Percentiles rank a stretch among this genome's conserved stretches.
Evolutionary conservation across 2,113 vertebrate genomes (phyloP).

Genomic region (Callithrix jacchus): DNA sequence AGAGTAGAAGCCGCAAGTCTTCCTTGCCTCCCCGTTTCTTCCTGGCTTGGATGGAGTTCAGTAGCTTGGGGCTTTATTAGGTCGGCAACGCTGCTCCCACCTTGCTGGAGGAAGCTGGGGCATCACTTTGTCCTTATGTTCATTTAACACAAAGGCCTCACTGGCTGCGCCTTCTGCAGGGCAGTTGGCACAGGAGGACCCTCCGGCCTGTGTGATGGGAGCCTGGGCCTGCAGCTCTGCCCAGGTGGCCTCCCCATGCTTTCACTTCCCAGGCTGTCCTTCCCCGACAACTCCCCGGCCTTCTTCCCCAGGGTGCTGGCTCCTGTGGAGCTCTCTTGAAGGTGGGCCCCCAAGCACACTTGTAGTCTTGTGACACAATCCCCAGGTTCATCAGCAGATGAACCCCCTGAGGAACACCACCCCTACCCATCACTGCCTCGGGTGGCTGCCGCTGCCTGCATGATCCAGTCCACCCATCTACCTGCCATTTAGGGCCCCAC

Average conservation of each 20-base stretch:
- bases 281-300: background rate
- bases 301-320: background rate
- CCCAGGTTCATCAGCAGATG: background rate
- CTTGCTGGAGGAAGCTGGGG: background rate
- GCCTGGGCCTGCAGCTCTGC: too few relatives aligned
- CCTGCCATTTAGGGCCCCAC: background rate
- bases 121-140: background rate
- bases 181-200: background rate
- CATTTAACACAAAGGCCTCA: background rate
- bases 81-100: background rate
- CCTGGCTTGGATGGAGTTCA: background rate
- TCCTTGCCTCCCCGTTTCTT: background rate
- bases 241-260: background rate
- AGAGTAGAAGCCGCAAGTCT: background rate
- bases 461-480: background rate
- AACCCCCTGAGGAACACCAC: too few relatives aligned
- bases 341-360: background rate
- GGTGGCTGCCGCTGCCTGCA: background rate
- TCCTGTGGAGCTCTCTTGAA: background rate
- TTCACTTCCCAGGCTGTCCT: background rate
- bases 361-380: background rate
- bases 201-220: fast-evolving
- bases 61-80: background rate
- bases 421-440: background rate
- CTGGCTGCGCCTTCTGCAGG: background rate